Base-by-base conservation (phyloP, 2,797 vertebrate genomes). In the Thalassophryne amazonica region DNA sequence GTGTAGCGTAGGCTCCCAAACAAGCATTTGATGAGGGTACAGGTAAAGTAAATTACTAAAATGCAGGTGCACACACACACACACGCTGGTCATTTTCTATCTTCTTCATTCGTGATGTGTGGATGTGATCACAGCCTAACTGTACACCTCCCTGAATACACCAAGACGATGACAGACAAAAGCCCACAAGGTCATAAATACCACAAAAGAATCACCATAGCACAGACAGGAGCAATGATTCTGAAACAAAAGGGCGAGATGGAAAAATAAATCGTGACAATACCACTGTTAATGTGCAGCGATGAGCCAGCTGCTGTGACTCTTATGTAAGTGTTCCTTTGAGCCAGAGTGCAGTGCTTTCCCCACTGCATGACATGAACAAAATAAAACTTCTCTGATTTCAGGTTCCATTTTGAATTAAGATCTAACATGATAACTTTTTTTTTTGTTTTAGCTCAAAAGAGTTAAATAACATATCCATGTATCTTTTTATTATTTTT, bases 251-350 rank as follows among this genome's bases (percentile, higher is more conserved):
- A 28, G 57, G 34, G 21, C 38, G 14, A 43, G 16, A 40, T 34
- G 8, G 22, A 70, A 58, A 60, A 48, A 24, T 12, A 19, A 22
- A 17, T 21, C 38, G 38, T 10, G 58, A 51, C 33, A 68, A 35
- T 31, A 40, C 2, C 34, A 45, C 40, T 59, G 54, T 77, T 76
- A 31, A 70, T 72, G 57, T 50, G 66, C 41, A 24, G 29, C 34
- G 67, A 36, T 55, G 39, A 76, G 55, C 69, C 81, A 85, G 75
- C 81, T 83, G 81, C 61, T 72, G 60, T 57, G 61, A 7, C 4
- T 23, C 62, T 81, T 86, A 86, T 51, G 62, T 61, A 86, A 84
- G 77, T 72, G 80, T 86, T 80, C 76, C 65, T 60, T 35, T 13
- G 24, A 67, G 24, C 48, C 60, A 51, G 52, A 56, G 60, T 30